Conservation (phyloP, 2,888 invertebrate genomes). For the Macropis europaea region DNA sequence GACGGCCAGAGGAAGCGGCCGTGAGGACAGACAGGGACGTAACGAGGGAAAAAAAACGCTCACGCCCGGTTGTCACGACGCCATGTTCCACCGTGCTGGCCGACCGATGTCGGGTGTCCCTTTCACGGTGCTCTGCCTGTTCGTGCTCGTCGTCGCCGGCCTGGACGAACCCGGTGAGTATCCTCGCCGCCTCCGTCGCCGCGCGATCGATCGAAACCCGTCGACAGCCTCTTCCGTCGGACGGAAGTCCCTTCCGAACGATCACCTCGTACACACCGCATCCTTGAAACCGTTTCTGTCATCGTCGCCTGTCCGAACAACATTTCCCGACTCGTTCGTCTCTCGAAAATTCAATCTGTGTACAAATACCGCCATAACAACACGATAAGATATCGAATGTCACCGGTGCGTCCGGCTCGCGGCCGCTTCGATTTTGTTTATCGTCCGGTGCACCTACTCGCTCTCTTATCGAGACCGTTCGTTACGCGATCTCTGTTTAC, state of each 20-base stretch:
- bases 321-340: too few species aligned
- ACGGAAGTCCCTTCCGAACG: too few species aligned
- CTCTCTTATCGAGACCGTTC: neutral
- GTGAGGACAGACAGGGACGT: too few species aligned
- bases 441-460: neutral
- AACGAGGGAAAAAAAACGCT: conserved; percentile 64
- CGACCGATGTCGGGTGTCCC: conserved; percentile 71
- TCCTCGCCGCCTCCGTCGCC: neutral
- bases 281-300: too few species aligned
- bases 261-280: too few species aligned
- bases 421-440: conserved; percentile 16
- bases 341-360: too few species aligned
- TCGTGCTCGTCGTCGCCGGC: conserved; percentile 63
- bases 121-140: conserved; percentile 65
- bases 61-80: conserved; percentile 76
- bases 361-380: conserved; percentile 28
- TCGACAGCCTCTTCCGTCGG: conserved; percentile 5
- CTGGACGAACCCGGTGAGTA: conserved; percentile 61
- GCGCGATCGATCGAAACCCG: neutral
- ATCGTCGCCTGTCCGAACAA: neutral
- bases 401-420: conserved; percentile 10
- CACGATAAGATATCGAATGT: conserved; percentile 18
- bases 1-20: conserved; percentile 56
- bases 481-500: conserved; percentile 4
- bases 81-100: conserved; percentile 75